A percentile compares a stretch with the other conserved stretches of the same genome.
Conservation (phyloP, 1,140 invertebrate genomes). For the Schlechtendalia chinensis region DNA sequence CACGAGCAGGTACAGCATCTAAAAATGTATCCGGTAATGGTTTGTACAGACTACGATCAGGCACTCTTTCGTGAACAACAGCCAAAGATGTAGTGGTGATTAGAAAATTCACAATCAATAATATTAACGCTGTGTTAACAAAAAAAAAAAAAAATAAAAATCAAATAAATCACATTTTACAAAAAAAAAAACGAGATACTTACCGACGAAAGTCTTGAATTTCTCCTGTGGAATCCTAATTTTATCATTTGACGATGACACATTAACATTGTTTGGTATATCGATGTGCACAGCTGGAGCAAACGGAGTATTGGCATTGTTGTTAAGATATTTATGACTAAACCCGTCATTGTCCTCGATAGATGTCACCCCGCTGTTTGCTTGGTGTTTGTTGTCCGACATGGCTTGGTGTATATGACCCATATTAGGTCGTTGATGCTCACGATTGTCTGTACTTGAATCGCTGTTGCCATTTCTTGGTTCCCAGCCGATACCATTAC, state of each 20-base stretch:
- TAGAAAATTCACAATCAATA: constrained; percentile 65
- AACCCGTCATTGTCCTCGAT: constrained; percentile 46
- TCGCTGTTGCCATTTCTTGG: constrained; percentile 52
- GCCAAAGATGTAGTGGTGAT: constrained; percentile 71
- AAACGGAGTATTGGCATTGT: constrained; percentile 56
- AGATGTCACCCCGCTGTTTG: constrained; percentile 25
- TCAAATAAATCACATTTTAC: background rate
- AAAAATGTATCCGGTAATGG: constrained; percentile 80
- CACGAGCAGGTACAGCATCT: constrained; percentile 69
- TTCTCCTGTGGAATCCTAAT: constrained; percentile 69
- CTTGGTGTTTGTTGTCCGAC: constrained; percentile 16
- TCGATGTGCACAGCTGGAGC: constrained; percentile 59
- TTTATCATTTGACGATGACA: constrained; percentile 61
- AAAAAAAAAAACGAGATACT: constrained; percentile 48
- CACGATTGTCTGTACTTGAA: constrained; percentile 55
- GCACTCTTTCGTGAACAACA: constrained; percentile 80
- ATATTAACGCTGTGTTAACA: constrained; percentile 62
- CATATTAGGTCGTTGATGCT: constrained; percentile 29
- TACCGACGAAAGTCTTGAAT: constrained; percentile 69
- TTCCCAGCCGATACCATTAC: constrained; percentile 53
- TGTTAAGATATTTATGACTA: constrained; percentile 47
- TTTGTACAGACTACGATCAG: constrained; percentile 67
- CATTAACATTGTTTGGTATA: constrained; percentile 56
- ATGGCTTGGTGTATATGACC: constrained; percentile 34
- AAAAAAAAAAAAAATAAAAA: constrained; percentile 44